Evolutionary conservation across 2,888 invertebrate genomes (phyloP).

Genomic region (Troglohyphantes excavatus): DNA sequence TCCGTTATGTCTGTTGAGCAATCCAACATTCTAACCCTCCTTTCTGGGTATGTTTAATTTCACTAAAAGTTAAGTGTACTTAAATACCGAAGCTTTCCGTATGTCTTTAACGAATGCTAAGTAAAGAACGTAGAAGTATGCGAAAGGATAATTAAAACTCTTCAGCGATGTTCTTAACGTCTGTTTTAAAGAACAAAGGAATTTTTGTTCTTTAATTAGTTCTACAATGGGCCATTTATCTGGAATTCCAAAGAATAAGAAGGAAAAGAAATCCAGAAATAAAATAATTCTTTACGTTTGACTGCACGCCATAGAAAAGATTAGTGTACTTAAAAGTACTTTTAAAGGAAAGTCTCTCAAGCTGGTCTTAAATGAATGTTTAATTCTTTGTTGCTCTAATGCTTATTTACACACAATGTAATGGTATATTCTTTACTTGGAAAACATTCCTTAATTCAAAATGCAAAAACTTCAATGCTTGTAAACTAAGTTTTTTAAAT

Average conservation of each 20-base stretch:
- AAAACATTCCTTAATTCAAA: neutral
- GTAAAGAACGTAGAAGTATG: constrained; percentile 10
- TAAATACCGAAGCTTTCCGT: constrained; percentile 24
- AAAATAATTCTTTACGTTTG: constrained; percentile 39
- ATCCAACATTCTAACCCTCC: neutral
- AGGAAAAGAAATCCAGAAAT: constrained; percentile 23
- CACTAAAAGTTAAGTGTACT: constrained; percentile 8
- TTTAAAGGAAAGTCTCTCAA: constrained; percentile 14
- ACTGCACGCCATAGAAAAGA: constrained; percentile 13
- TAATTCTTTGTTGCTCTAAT: constrained; percentile 51
- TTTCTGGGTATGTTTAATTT: constrained; percentile 27
- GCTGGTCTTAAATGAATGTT: constrained; percentile 40
- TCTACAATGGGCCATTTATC: constrained; percentile 32
- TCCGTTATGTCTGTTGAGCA: neutral
- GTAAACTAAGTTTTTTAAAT: neutral
- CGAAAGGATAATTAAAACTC: constrained; percentile 55
- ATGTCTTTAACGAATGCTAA: constrained; percentile 26
- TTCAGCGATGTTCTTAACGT: constrained; percentile 2
- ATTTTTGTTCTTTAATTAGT: constrained; percentile 60
- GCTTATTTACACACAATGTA: constrained; percentile 29
- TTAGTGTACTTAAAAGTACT: neutral
- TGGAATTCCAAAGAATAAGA: neutral
- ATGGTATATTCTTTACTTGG: neutral
- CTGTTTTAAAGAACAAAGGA: constrained; percentile 25
- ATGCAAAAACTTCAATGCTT: neutral